These are phyloP conservation scores for Rapana venosa DNA, from an alignment of 2,888 invertebrate species.

Conservation along the genomic window DNA sequence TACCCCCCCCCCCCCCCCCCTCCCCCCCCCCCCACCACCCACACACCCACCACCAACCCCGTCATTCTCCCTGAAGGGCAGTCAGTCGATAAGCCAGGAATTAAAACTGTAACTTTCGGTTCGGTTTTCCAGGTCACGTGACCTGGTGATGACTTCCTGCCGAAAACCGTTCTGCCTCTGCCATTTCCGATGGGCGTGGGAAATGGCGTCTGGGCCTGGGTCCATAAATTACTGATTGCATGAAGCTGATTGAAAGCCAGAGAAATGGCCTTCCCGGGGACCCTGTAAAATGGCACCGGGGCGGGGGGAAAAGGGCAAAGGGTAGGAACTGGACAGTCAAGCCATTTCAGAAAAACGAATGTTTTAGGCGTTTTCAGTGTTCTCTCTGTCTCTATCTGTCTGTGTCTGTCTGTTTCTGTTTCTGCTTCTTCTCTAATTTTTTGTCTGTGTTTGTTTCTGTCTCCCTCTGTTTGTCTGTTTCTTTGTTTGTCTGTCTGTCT, in stretches of 20 bases:
- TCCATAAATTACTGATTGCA: not conserved
- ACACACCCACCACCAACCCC: too few relatives aligned
- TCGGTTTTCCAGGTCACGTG: constrained; percentile 9
- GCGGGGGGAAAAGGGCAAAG: not conserved
- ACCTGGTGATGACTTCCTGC: constrained; percentile 6
- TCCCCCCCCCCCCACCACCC: too few relatives aligned
- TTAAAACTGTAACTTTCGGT: not conserved
- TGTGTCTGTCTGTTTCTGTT: too few relatives aligned
- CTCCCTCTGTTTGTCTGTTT: too few relatives aligned
- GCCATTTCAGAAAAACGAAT: not conserved
- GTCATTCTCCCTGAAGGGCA: not conserved
- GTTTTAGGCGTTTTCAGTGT: too few relatives aligned
- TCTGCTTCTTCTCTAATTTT: too few relatives aligned
- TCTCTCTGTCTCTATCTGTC: too few relatives aligned
- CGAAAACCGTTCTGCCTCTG: constrained; percentile 1
- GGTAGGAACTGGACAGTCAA: not conserved
- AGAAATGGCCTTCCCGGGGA: not conserved
- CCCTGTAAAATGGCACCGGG: not conserved
- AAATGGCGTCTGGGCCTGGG: not conserved
- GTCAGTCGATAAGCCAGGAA: not conserved
- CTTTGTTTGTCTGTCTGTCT: too few relatives aligned
- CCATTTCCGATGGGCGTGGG: constrained; percentile 13
- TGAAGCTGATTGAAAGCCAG: not conserved
- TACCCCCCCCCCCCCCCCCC: too few relatives aligned
- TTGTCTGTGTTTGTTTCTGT: too few relatives aligned